Evolutionary conservation across 2,888 invertebrate genomes (phyloP), one percentile per base, ranked within the genome.

Genomic region (Euproctis similis): DNA sequence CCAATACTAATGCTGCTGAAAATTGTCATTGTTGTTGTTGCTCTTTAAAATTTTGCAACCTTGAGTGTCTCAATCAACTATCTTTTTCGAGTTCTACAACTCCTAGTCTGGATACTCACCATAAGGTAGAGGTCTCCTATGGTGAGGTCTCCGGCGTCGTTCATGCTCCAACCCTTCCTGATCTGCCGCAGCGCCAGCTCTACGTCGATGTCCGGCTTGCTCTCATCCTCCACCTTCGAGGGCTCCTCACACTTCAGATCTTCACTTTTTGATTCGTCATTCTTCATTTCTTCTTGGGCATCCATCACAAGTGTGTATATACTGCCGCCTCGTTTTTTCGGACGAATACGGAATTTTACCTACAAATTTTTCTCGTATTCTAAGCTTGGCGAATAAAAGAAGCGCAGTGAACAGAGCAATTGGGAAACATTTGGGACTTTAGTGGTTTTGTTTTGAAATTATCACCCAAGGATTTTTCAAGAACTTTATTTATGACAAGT

Each of bases 91-190:
- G n/a, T n/a, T n/a, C n/a, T n/a, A n/a, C n/a, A n/a, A n/a, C n/a
- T n/a, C n/a, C n/a, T n/a, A n/a, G n/a, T n/a, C n/a, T n/a, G n/a
- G n/a, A n/a, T n/a, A n/a, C n/a, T 80, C 58, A 94, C 92, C 90
- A 96, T 94, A 26, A 97, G 85, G 74, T 95, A 96, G 31, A 97
- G 74, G 74, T 97, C 96, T 0, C 96, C 96, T 14, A 97, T 87
- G 3, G 95, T 94, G 21, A 96, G 87, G 16, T 92, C 90, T 4
- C 92, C 92, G 1, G 92, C 90, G 58, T 91, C 92, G 8, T 87
- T 77, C 5, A 87, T 62, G 28, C 92, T 95, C 96, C 96, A 97
- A 0, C 96, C 96, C 34, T 80, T 75, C 36, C 78, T 67, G 8
- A 90, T 82, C 59, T 86, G 86, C 17, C 59, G 54, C 10, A 71